Evolutionary conservation across 1,140 invertebrate species (phyloP).

Genomic region (Mycetomoellerius zeteki): DNA sequence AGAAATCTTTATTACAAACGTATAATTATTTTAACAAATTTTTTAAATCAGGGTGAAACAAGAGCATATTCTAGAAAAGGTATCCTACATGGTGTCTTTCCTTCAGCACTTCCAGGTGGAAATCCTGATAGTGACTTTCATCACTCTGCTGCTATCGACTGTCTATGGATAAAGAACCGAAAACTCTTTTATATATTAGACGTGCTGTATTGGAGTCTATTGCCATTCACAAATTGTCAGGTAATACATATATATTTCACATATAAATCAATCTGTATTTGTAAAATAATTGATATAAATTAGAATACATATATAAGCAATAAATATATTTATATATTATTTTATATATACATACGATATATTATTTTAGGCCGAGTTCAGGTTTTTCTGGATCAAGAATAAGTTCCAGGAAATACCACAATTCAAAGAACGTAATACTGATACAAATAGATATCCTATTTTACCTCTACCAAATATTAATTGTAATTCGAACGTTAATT

Average conservation of each 20-base stretch:
- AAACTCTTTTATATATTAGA: conserved; percentile 93
- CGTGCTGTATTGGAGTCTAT: conserved; percentile 93
- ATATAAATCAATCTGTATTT: not conserved
- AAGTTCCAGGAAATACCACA: conserved; percentile 89
- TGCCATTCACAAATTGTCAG: conserved; percentile 92
- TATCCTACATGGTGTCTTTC: conserved; percentile 87
- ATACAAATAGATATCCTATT: conserved; percentile 87
- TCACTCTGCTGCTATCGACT: conserved; percentile 92
- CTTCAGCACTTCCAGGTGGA: conserved; percentile 93
- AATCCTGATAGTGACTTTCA: conserved; percentile 80
- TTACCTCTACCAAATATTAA: conserved; percentile 84
- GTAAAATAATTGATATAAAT: not conserved
- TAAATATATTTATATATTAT: conserved; percentile 69
- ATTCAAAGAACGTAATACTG: conserved; percentile 78
- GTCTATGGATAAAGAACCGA: conserved; percentile 90
- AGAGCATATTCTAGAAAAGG: conserved; percentile 92
- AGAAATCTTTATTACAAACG: conserved; percentile 44
- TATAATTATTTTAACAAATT: conserved; percentile 64
- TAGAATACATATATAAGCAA: not conserved
- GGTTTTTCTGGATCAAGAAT: conserved; percentile 92
- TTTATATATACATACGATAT: conserved; percentile 4
- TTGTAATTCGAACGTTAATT: conserved; percentile 83
- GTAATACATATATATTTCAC: conserved; percentile 85
- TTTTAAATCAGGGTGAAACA: conserved; percentile 90
- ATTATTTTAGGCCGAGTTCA: conserved; percentile 90